Evolutionary conservation across 1,140 invertebrate species (phyloP), one percentile per base, ranked within the genome.

Genomic region (Camponotus vicinus): DNA sequence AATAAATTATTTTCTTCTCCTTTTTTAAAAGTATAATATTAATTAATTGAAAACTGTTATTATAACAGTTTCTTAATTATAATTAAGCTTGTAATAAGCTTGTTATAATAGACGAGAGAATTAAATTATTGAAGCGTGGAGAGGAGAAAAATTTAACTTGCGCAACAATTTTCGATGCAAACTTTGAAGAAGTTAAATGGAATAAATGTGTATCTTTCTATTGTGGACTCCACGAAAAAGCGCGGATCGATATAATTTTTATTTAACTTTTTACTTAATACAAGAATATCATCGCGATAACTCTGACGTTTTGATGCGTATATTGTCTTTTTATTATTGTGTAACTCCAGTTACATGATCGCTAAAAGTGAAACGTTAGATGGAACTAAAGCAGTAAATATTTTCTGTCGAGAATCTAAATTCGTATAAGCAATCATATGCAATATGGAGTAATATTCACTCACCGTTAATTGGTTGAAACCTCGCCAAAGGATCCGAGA

Each of bases 381-480:
- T 8, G 7, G 42, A 42, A 11, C 49, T 52, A 18, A 71, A 42
- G 18, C 40, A 40, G 73, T 73, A 83, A 83, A 42, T 75, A 75
- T 42, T 61, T 73, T 83, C 40, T 66, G 55, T 18, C 69, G 69
- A 83, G 69, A 73, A n/a, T 55, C 69, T 83, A 83, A 83, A 83
- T 83, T 83, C 75, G 79, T 3, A 52, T 83, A 83, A 83, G 69
- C 69, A 75, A 83, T 40, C 52, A 3, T 45, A 71, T 40, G 67
- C 67, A 27, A 27, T 27, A 63, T 32, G 69, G 69, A 75, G 79
- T 83, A 92, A 93, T 92, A 91, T 88, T 52, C 79, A 94, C 95
- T 95, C 89, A 96, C 95, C 94, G 89, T 93, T 95, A 86, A 95
- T 95, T 82, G 95, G 94, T 91, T 95, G 94, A 95, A 96, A 95